Base-by-base conservation (phyloP, 2,888 invertebrate species). In the Miltochrista miniata region DNA sequence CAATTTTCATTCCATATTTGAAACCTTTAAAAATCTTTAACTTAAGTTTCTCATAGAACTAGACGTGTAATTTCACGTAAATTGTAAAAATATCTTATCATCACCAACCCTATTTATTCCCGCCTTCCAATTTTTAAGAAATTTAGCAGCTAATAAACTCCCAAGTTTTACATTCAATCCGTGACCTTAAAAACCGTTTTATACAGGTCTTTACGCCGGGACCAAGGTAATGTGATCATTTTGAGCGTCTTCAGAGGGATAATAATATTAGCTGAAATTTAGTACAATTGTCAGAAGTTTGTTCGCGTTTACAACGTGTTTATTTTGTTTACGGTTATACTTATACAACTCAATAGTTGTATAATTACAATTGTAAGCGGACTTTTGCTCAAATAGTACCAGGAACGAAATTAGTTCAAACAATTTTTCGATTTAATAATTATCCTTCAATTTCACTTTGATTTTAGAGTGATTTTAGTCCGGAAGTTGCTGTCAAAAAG, bases 221-320 rank as follows among this genome's bases (percentile, higher is more conserved):
- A 8, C 38, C 9, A 44, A 45, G 14, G 41, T 41, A 47, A 38
- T 36, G 45, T 39, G n/a, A n/a, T n/a, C n/a, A 60, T 56, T 45
- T 33, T n/a, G 9, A 38, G 33, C 35, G 43, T 48, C 50, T 56
- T 40, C 35, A 31, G 41, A 38, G 42, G 50, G 45, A 54, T 59
- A 35, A 55, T 47, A 58, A 53, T n/a, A n/a, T 56, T 56, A 64
- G 62, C 59, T 56, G 56, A 52, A 56, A 67, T 61, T 59, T 63
- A 61, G 48, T 59, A 35, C 43, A 59, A 58, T 57, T 54, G 41
- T 37, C 37, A n/a, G 18, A 18, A 39, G 31, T 46, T 46, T 33
- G 38, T 33, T 39, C 11, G 8, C 33, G 11, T 12, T 29, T 30
- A 31, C 24, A 33, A 29, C 52, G 39, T 61, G 47, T 64, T 56